Conservation (phyloP, 2,888 invertebrate species). For the Troilus luridus region DNA sequence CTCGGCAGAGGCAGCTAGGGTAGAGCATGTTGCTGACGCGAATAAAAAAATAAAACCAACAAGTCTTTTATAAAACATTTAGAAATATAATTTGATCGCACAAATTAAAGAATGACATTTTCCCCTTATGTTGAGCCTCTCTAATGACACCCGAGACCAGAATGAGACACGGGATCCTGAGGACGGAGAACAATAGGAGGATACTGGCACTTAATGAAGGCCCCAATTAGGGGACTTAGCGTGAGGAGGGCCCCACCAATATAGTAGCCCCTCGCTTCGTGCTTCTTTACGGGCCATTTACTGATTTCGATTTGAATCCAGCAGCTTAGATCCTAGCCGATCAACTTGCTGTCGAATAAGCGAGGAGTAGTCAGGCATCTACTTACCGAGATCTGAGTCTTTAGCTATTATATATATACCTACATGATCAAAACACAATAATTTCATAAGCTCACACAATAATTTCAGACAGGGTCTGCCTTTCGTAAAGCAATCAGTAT, state of each 20-base stretch:
- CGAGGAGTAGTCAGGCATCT: background rate
- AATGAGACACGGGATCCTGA: background rate
- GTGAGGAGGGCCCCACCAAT: background rate
- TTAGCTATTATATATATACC: no score
- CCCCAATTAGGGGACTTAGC: conserved; percentile 31
- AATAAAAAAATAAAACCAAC: background rate
- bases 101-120: background rate
- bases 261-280: background rate
- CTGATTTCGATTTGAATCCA: conserved; percentile 37
- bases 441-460: no score
- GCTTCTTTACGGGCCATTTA: conserved; percentile 10
- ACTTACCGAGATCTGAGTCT: background rate
- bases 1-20: no score
- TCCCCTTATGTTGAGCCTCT: background rate
- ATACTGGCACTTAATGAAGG: conserved; percentile 28
- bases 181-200: conserved; percentile 26
- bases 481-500: no score
- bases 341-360: background rate
- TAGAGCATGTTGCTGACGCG: no score
- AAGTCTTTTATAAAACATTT: background rate
- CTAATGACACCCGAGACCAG: conserved; percentile 28
- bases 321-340: background rate
- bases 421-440: no score
- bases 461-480: no score
- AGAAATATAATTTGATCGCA: background rate